Evolutionary conservation across 2,113 vertebrate genomes (phyloP).

Genomic region (Cryptoleucopteryx plumbea): DNA sequence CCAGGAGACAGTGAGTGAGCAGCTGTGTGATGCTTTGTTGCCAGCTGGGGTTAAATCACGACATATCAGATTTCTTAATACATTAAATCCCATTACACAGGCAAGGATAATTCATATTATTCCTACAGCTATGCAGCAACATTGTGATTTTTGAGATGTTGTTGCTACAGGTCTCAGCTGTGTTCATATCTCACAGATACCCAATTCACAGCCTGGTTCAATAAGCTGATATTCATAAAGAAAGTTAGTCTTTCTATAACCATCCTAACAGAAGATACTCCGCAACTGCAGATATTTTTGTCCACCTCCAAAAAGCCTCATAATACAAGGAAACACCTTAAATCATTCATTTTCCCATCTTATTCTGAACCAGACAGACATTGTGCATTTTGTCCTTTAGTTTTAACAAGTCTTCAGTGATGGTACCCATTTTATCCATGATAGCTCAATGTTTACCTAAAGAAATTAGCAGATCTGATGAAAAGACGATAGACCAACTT

Average conservation of each 20-base stretch:
- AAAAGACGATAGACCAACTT: not conserved
- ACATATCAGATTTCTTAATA: not conserved
- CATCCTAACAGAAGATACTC: not conserved
- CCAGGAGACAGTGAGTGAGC: too few relatives aligned
- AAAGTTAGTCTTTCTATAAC: not conserved
- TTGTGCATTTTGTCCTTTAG: not conserved
- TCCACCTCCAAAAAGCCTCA: not conserved
- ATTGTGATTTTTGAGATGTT: not conserved
- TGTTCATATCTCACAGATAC: not conserved
- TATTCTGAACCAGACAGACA: not conserved
- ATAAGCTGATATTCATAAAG: not conserved
- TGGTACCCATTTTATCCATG: accelerated
- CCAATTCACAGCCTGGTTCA: not conserved
- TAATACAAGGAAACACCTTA: not conserved
- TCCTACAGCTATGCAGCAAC: not conserved
- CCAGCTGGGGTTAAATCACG: too few relatives aligned
- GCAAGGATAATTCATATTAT: not conserved
- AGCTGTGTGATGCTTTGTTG: too few relatives aligned
- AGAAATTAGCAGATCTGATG: not conserved
- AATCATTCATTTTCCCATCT: not conserved
- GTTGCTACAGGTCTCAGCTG: not conserved
- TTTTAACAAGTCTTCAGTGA: not conserved
- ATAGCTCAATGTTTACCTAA: not conserved
- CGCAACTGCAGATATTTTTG: not conserved
- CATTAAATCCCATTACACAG: not conserved